Evolutionary conservation across 1,140 invertebrate species (phyloP).

Genomic region (Arion vulgaris): DNA sequence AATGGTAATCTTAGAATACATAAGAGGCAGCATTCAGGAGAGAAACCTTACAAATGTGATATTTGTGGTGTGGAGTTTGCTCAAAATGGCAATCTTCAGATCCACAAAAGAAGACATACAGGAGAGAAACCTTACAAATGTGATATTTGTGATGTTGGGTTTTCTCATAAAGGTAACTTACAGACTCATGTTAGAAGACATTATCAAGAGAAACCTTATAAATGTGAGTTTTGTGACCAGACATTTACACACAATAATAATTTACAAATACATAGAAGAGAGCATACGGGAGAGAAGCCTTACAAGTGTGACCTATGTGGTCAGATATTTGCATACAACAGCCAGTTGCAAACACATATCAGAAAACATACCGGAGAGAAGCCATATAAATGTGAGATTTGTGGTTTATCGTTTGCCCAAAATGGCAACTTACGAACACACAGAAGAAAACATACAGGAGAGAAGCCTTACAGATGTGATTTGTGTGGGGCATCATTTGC

Average conservation of each 20-base stretch:
- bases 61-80: slow-evolving; percentile 54
- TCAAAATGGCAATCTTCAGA: slow-evolving; percentile 9
- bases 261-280: slow-evolving; percentile 9
- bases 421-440: background rate
- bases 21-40: slow-evolving; percentile 69
- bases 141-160: slow-evolving; percentile 5
- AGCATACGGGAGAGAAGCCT: slow-evolving; percentile 10
- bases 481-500: slow-evolving; percentile 2
- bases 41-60: slow-evolving; percentile 58
- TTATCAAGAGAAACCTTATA: slow-evolving; percentile 21
- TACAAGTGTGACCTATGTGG: slow-evolving; percentile 8
- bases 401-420: slow-evolving; percentile 25
- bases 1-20: slow-evolving; percentile 71
- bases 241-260: background rate
- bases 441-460: slow-evolving; percentile 15
- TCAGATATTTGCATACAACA: background rate
- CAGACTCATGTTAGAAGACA: background rate
- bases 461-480: slow-evolving; percentile 14
- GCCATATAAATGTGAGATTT: slow-evolving; percentile 9
- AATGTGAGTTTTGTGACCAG: slow-evolving; percentile 4
- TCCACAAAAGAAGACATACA: slow-evolving; percentile 10
- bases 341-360: background rate
- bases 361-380: slow-evolving; percentile 4
- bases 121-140: slow-evolving; percentile 17
- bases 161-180: background rate